A percentile compares a stretch with the other conserved stretches of the same genome.
Evolutionary conservation across 2,113 vertebrate genomes (phyloP).

Genomic region (Taxidea taxus): DNA sequence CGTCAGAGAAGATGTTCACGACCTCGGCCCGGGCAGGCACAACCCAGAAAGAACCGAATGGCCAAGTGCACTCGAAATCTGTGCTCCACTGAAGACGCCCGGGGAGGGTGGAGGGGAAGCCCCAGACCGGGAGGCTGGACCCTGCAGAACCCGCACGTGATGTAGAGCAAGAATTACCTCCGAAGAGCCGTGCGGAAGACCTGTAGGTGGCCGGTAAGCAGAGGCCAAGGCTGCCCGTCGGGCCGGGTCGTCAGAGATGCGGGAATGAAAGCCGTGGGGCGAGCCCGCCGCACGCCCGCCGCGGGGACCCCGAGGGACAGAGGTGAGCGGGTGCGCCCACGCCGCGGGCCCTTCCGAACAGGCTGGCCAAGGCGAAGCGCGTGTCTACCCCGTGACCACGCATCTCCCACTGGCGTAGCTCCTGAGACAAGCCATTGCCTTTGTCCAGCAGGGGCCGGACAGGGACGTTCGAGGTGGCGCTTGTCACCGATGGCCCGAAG

Average conservation of each 20-base stretch:
- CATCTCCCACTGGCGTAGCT: rapidly evolving
- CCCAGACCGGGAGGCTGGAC: background rate
- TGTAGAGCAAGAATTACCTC: background rate
- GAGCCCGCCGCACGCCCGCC: background rate
- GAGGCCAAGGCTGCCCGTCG: rapidly evolving
- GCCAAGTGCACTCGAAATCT: background rate
- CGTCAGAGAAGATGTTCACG: background rate
- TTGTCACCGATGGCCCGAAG: rapidly evolving
- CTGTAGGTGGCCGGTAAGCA: rapidly evolving
- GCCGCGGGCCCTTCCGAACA: rapidly evolving
- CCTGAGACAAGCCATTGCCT: background rate
- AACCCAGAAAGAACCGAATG: background rate
- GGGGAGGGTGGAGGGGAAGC: background rate
- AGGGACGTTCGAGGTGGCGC: rapidly evolving
- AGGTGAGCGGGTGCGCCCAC: rapidly evolving
- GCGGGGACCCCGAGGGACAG: rapidly evolving
- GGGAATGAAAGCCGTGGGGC: background rate
- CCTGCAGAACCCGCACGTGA: background rate
- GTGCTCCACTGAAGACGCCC: background rate
- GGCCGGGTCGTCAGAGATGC: background rate
- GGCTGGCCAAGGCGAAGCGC: background rate
- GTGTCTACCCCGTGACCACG: background rate
- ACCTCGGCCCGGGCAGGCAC: background rate
- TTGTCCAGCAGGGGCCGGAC: rapidly evolving
- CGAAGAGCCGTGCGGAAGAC: background rate